Conservation (phyloP, 1,140 invertebrate species). For the Drosophila leontia region DNA sequence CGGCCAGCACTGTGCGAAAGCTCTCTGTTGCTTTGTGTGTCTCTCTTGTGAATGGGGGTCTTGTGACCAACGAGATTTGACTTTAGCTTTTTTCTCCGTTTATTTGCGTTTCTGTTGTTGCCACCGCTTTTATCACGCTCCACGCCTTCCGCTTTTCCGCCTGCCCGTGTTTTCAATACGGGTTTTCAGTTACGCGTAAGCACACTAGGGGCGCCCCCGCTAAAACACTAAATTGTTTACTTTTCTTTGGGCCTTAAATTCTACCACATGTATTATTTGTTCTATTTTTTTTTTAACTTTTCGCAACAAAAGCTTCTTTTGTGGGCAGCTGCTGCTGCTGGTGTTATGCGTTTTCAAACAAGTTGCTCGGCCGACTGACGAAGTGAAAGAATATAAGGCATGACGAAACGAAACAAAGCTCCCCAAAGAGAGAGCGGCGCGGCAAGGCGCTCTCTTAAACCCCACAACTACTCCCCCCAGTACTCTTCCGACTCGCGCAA, state of each 20-base stretch:
- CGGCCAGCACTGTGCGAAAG: conserved; percentile 59
- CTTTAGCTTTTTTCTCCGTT: conserved; percentile 55
- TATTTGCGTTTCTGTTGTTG: conserved; percentile 70
- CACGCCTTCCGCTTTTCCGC: conserved; percentile 65
- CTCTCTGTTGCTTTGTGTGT: conserved; percentile 31
- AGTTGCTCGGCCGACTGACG: conserved; percentile 69
- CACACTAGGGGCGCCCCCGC: conserved; percentile 1
- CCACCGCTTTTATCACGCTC: conserved; percentile 75
- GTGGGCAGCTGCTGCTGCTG: conserved; percentile 1
- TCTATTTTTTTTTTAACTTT: not conserved
- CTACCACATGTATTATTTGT: not conserved
- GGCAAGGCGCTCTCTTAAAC: conserved; percentile 27
- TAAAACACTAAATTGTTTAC: conserved; percentile 48
- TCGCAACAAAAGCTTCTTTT: conserved; percentile 20
- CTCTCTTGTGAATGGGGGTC: conserved; percentile 50
- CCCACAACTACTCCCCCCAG: not conserved
- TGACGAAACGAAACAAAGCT: conserved; percentile 59
- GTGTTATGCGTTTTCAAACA: conserved; percentile 55
- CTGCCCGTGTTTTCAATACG: conserved; percentile 54
- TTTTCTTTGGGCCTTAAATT: conserved; percentile 1
- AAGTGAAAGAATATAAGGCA: conserved; percentile 46
- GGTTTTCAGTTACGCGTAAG: conserved; percentile 44
- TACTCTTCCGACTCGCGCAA: not conserved
- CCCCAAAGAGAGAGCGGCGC: conserved; percentile 20
- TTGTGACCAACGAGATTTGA: conserved; percentile 70